phyloP scores from a whole-genome alignment of 2,113 vertebrate species.

The Antechinus flavipes region DNA sequence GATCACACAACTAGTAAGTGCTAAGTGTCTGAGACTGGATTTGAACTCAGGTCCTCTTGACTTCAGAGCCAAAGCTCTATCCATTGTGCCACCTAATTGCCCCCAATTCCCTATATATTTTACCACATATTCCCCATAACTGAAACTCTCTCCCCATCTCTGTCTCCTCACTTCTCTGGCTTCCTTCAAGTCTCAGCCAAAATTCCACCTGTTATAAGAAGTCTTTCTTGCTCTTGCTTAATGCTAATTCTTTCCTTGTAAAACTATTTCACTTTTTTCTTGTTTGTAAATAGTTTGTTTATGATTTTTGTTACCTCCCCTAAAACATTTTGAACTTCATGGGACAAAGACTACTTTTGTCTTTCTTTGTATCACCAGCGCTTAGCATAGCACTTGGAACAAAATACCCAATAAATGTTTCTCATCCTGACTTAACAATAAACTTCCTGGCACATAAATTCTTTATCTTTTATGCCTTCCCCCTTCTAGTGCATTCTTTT shows the following conservation, averaged over 20 bases:
- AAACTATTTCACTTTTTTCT: background rate
- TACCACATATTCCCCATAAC: background rate
- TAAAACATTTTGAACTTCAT: background rate
- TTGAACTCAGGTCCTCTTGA: too few relatives aligned
- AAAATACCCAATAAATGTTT: background rate
- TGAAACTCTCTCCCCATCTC: background rate
- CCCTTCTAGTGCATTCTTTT: background rate
- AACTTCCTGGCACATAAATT: background rate
- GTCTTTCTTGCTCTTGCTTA: background rate
- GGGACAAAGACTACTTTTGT: background rate
- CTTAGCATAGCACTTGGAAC: background rate
- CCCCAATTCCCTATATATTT: background rate
- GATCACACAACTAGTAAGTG: too few relatives aligned
- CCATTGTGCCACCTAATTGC: too few relatives aligned
- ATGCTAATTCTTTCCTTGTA: background rate
- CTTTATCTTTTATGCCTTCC: background rate
- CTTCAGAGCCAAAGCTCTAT: too few relatives aligned
- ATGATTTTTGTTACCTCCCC: background rate
- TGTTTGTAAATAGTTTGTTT: background rate
- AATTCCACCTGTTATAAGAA: background rate
- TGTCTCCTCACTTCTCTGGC: background rate
- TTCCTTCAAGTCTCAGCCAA: background rate
- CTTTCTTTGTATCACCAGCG: background rate
- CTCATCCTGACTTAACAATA: background rate
- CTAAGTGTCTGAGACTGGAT: too few relatives aligned